Base-by-base conservation (phyloP, 2,113 vertebrate species). In the Ailuropoda melanoleuca region DNA sequence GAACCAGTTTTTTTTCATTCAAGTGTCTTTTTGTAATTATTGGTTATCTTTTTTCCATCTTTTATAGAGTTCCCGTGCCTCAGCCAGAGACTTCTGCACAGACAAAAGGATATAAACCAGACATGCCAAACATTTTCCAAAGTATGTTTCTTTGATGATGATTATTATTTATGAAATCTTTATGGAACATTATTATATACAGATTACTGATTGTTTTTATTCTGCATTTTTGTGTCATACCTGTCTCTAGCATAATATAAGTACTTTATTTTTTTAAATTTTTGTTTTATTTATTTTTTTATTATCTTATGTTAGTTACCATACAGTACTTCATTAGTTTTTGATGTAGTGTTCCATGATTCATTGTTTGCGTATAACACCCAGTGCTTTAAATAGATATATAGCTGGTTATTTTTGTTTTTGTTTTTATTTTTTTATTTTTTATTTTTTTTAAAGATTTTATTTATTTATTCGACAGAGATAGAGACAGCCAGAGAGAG, bases 1-100 rank as follows among this genome's bases (percentile, higher is more conserved):
- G 31, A 74, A 50, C 11, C 37, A 37, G 1, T 83, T 87, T 88
- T 84, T 78, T 89, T 53, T 8, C 19, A 94, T 80, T 83, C 8
- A 29, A 56, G 21, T 93, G 50, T 85, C 56, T 88, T 78, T 96
- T 93, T 92, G n/a, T 85, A 96, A 93, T 18, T 90, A 37, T 85
- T 93, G n/a, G 31, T 66, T 95, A 60, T 92, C 66, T 15, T 93
- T 46, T 87, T 70, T 91, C 55, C 43, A 53, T 96, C 68, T 70
- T 95, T 97, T 96, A 1, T 82, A 97, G 97, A 66, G 10, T 96
- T 88, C 50, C 86, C 84, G 60, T 95, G 15, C 56, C 86, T 96
- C 93, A 81, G 29, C 64, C 62, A 95, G 55, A 95, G 82, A 43
- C 64, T 94, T 91, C 74, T 88, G 5, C 12, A 81, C 50, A 93